Evolutionary conservation across 2,797 vertebrate genomes (phyloP).

Genomic region (Peromyscus nudipes): DNA sequence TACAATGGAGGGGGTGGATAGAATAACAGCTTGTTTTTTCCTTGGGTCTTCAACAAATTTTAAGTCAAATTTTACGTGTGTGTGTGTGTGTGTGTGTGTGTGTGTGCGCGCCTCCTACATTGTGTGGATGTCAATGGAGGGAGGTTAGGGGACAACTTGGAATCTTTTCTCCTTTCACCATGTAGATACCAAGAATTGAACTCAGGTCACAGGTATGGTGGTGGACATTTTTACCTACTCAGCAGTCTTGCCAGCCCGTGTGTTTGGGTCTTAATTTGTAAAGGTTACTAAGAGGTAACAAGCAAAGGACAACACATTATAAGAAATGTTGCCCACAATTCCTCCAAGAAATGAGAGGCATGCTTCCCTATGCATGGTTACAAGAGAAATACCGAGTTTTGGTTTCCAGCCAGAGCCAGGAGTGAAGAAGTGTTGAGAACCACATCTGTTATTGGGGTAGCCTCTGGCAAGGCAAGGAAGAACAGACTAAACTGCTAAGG

Average conservation of each 20-base stretch:
- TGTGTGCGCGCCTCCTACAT: too few species aligned
- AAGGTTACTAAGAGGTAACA: background rate
- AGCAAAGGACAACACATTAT: background rate
- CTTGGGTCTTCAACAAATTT: background rate
- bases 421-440: background rate
- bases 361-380: background rate
- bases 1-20: background rate
- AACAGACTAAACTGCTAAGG: background rate
- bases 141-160: background rate
- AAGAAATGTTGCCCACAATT: background rate
- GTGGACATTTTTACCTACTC: background rate
- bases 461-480: background rate
- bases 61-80: background rate
- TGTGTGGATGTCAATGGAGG: background rate
- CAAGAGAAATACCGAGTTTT: background rate
- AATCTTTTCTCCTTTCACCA: background rate
- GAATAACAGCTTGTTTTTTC: background rate
- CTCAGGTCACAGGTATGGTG: background rate
- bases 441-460: background rate
- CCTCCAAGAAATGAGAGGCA: background rate
- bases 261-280: constrained; percentile 7
- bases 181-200: too few species aligned
- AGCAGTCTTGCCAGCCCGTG: background rate
- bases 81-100: background rate
- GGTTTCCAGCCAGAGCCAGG: background rate